Base-by-base conservation (phyloP, 1,140 invertebrate genomes). In the Diachasmimorpha longicaudata region DNA sequence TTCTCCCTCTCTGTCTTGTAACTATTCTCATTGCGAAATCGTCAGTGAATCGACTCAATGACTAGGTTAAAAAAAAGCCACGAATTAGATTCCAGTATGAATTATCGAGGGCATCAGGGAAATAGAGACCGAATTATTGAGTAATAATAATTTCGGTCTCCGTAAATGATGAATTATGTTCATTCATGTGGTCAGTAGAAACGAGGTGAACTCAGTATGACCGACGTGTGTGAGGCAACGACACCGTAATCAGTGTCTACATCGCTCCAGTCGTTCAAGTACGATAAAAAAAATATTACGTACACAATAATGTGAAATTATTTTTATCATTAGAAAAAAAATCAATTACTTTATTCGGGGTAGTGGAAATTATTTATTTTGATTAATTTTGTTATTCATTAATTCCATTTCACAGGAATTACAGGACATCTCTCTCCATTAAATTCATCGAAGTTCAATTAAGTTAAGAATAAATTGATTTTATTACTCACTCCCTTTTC, bases 401-500 rank as follows among this genome's bases (percentile, higher is more conserved):
- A 6, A 31, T 31, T 31, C 31, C 2, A 31, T 31, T 31, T 31
- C 31, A 31, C 2, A 31, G 31, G n/a, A n/a, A n/a, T n/a, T n/a
- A n/a, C n/a, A n/a, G n/a, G n/a, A n/a, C 6, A 31, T 2, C 31
- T 31, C 6, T 31, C 31, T 31, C 31, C 31, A 2, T 31, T 31
- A 31, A 6, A n/a, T n/a, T n/a, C n/a, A n/a, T 31, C 31, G 31
- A 2, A 3, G 31, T 6, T 31, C 2, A 71, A 71, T n/a, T 46
- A 48, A 31, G 46, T 70, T 67, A 9, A 37, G 66, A 37, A 58
- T 68, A 70, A 77, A 71, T 14, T 10, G 21, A 42, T 67, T 42
- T 42, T 42, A 13, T n/a, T 86, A 95, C 94, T 95, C 86, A 96
- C 95, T 93, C 87, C 91, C 94, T 84, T 92, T 93, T 78, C 92